phyloP scores from a whole-genome alignment of 2,797 vertebrate species.

The Acrossocheilus wenchowensis region DNA sequence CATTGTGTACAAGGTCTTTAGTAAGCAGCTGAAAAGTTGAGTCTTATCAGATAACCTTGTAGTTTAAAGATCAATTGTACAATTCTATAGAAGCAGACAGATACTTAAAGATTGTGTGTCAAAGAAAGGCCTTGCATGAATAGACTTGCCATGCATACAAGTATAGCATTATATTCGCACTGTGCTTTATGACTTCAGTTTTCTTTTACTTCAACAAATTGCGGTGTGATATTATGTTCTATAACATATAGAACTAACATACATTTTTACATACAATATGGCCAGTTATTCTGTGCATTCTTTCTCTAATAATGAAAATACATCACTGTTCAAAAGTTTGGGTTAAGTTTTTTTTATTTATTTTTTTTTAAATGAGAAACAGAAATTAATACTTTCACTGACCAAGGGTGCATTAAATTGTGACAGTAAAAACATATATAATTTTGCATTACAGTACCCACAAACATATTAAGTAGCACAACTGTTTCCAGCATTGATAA shows the following conservation, averaged over 20 bases:
- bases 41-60: constrained; percentile 27
- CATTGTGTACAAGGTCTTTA: constrained; percentile 17
- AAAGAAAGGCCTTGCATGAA: constrained; percentile 15
- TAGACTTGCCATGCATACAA: neutral
- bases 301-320: neutral
- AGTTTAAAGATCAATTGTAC: constrained; percentile 20
- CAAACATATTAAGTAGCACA: neutral
- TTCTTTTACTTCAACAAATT: neutral
- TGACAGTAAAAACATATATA: neutral
- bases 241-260: neutral
- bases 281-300: neutral
- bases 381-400: neutral
- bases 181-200: neutral
- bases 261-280: neutral
- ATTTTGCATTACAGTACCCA: neutral
- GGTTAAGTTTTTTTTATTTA: too few species aligned
- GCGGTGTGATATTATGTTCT: neutral
- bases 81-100: neutral
- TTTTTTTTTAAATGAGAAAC: too few species aligned
- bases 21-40: neutral
- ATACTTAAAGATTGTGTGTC: neutral
- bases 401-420: neutral
- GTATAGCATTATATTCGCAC: neutral
- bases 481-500: neutral
- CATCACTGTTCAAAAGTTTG: neutral